phyloP scores from a whole-genome alignment of 2,797 vertebrate genomes.

The Lutjanus campechanus region DNA sequence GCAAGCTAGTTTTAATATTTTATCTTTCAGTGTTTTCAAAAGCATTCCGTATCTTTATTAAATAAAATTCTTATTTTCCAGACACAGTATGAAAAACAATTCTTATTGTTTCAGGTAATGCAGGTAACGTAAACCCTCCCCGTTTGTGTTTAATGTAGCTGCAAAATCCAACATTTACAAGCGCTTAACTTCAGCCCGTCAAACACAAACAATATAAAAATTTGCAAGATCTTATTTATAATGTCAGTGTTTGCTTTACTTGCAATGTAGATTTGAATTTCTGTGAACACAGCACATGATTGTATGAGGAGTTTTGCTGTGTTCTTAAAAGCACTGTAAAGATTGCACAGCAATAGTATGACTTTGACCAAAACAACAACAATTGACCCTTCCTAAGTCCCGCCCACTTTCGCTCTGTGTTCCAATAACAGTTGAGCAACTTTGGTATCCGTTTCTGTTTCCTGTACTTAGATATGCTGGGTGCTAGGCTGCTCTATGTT shows the following conservation, averaged over 20 bases:
- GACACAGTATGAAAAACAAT: background rate
- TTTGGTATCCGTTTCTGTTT: too few relatives aligned
- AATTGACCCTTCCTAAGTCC: too few relatives aligned
- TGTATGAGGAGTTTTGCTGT: background rate
- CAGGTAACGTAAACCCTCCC: background rate
- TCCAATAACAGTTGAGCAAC: too few relatives aligned
- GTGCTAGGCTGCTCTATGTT: too few relatives aligned
- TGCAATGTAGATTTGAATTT: background rate
- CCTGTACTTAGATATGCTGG: too few relatives aligned
- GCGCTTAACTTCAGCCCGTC: background rate
- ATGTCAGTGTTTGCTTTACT: background rate
- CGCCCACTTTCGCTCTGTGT: too few relatives aligned
- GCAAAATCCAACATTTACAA: background rate
- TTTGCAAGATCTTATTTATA: background rate
- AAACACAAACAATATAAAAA: background rate
- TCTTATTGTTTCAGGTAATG: background rate
- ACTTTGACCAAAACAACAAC: too few relatives aligned
- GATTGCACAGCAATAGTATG: too few relatives aligned
- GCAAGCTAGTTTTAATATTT: background rate
- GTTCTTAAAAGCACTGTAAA: too few relatives aligned
- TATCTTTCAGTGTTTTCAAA: slow-evolving; percentile 24
- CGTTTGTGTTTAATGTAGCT: background rate
- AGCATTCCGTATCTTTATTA: background rate
- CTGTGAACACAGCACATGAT: background rate
- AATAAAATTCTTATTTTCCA: background rate